These are phyloP conservation scores for Paraplagusia blochii DNA, from an alignment of 2,113 vertebrate species.

Conservation along the genomic window DNA sequence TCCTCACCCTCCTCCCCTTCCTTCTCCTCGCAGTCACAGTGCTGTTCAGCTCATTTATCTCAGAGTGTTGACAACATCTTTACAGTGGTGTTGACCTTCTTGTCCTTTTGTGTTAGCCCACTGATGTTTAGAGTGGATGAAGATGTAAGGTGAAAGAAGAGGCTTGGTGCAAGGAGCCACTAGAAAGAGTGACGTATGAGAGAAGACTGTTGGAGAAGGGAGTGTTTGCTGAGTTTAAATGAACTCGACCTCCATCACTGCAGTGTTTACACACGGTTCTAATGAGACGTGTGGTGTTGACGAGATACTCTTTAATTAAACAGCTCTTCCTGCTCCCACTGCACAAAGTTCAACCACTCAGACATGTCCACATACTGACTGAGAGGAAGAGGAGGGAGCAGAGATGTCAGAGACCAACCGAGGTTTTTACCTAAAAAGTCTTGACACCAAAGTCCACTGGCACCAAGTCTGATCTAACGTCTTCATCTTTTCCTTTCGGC, in stretches of 20 bases:
- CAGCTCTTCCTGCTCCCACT: slow-evolving; percentile 41
- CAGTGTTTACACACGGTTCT: slow-evolving; percentile 23
- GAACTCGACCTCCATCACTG: neutral
- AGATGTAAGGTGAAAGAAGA: neutral
- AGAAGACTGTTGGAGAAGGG: neutral
- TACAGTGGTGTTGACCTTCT: slow-evolving; percentile 9
- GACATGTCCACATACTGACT: slow-evolving; percentile 1
- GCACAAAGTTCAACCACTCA: slow-evolving; percentile 31
- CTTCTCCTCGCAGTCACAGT: neutral
- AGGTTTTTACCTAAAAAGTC: slow-evolving; percentile 13
- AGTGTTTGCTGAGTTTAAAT: slow-evolving; percentile 9
- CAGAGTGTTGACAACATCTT: slow-evolving; percentile 21
- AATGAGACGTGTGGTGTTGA: slow-evolving; percentile 21
- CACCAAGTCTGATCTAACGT: too few relatives aligned
- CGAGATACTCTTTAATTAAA: slow-evolving; percentile 46
- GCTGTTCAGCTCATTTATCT: slow-evolving; percentile 22
- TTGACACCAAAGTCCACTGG: too few relatives aligned
- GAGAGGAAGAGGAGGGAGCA: neutral
- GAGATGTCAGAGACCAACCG: neutral
- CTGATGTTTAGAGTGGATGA: neutral
- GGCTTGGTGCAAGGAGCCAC: neutral
- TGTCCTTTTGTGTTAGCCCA: neutral
- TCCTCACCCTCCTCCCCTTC: neutral
- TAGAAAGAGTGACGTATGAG: too few relatives aligned
- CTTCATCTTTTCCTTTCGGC: too few relatives aligned